Evolutionary conservation across 2,113 vertebrate genomes (phyloP).

Genomic region (Phylloscopus trochiloides): DNA sequence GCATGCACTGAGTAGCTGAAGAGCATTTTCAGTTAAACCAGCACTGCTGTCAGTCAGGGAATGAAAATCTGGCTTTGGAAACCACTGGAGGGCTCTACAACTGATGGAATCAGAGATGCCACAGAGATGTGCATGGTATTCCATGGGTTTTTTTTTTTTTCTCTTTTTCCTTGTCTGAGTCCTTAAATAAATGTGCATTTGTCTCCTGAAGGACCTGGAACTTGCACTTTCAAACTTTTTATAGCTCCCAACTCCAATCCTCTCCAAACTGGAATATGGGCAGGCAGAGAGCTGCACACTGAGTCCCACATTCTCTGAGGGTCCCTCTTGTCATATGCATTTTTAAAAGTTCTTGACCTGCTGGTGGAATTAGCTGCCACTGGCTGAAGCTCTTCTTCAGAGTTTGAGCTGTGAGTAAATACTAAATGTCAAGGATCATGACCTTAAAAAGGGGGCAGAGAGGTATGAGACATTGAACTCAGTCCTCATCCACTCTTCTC

Average conservation of each 20-base stretch:
- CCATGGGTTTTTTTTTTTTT: neutral
- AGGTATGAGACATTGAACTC: neutral
- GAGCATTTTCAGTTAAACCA: neutral
- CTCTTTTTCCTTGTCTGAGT: neutral
- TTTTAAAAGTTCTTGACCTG: neutral
- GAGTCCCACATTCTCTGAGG: neutral
- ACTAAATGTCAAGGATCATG: neutral
- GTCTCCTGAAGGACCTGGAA: neutral
- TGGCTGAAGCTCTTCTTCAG: neutral
- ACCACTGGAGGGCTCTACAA: neutral
- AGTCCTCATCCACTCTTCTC: neutral
- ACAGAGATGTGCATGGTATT: neutral
- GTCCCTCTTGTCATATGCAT: neutral
- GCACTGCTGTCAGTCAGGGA: neutral
- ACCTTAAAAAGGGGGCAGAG: neutral
- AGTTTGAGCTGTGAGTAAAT: neutral
- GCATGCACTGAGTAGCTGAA: neutral
- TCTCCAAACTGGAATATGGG: neutral
- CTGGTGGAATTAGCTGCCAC: neutral
- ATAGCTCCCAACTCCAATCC: neutral
- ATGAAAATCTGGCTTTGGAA: neutral
- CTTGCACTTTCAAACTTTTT: neutral
- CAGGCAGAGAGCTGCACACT: accelerated
- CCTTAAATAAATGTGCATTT: neutral
- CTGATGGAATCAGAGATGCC: neutral